phyloP scores from a whole-genome alignment of 2,797 vertebrate genomes.

The Leuciscus waleckii region DNA sequence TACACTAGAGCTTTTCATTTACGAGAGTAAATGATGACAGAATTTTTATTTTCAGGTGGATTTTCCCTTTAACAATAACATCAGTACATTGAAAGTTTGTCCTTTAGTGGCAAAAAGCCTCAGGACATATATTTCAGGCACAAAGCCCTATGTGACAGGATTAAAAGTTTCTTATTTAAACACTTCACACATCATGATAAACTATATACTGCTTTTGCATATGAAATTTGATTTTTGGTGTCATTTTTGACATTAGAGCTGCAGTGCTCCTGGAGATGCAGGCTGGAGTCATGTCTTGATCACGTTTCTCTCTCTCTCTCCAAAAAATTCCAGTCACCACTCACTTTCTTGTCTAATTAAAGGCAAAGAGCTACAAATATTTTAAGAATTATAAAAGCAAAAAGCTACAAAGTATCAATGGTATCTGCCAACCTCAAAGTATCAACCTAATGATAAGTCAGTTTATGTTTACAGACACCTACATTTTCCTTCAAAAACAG shows the following conservation, averaged over 20 bases:
- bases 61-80: too few relatives aligned
- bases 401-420: background rate
- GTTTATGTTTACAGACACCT: background rate
- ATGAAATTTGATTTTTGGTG: background rate
- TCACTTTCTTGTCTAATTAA: background rate
- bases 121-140: background rate
- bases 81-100: background rate
- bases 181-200: conserved; percentile 5
- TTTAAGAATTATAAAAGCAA: background rate
- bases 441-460: background rate
- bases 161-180: background rate
- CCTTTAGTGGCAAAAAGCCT: background rate
- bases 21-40: too few relatives aligned
- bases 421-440: background rate
- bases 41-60: too few relatives aligned
- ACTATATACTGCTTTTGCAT: background rate
- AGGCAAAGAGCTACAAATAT: background rate
- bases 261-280: too few relatives aligned
- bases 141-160: conserved; percentile 5
- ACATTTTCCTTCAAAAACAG: background rate
- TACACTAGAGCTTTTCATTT: background rate
- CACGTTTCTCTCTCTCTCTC: too few relatives aligned
- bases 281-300: too few relatives aligned
- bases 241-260: background rate
- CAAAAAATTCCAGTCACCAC: too few relatives aligned